These are phyloP conservation scores for Zonotrichia leucophrys DNA, from an alignment of 2,113 vertebrate genomes.

Conservation along the genomic window DNA sequence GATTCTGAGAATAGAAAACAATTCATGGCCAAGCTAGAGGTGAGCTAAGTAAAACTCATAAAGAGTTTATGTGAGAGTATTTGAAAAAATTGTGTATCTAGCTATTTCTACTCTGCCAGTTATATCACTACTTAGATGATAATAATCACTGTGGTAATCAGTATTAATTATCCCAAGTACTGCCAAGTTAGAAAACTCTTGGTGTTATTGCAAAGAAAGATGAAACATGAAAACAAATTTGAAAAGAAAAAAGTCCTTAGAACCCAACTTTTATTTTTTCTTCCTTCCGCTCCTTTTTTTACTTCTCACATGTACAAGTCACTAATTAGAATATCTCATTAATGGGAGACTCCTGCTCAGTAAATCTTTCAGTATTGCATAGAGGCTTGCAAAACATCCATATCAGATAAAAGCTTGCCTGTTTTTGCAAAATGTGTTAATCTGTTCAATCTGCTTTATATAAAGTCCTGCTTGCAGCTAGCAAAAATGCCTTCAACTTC, in stretches of 20 bases:
- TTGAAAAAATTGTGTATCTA: neutral
- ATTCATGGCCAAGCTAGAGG: neutral
- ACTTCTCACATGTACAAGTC: neutral
- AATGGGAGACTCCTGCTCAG: neutral
- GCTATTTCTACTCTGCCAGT: neutral
- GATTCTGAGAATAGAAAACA: neutral
- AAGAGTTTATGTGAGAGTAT: neutral
- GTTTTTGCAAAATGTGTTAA: neutral
- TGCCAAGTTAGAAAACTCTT: neutral
- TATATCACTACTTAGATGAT: neutral
- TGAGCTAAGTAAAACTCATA: neutral
- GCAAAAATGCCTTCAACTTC: neutral
- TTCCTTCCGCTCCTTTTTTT: neutral
- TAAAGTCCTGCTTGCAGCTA: neutral
- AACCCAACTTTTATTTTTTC: neutral
- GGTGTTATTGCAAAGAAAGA: neutral
- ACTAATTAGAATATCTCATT: conserved; percentile 52
- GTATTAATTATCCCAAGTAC: conserved; percentile 25
- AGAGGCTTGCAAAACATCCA: neutral
- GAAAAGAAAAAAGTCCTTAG: neutral
- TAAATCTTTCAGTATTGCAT: neutral
- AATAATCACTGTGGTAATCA: neutral
- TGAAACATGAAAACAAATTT: conserved; percentile 20
- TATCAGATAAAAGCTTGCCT: neutral
- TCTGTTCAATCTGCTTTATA: neutral